Evolutionary conservation across 2,888 invertebrate species (phyloP), one percentile per base, ranked within the genome.

Genomic region (Aromia moschata): DNA sequence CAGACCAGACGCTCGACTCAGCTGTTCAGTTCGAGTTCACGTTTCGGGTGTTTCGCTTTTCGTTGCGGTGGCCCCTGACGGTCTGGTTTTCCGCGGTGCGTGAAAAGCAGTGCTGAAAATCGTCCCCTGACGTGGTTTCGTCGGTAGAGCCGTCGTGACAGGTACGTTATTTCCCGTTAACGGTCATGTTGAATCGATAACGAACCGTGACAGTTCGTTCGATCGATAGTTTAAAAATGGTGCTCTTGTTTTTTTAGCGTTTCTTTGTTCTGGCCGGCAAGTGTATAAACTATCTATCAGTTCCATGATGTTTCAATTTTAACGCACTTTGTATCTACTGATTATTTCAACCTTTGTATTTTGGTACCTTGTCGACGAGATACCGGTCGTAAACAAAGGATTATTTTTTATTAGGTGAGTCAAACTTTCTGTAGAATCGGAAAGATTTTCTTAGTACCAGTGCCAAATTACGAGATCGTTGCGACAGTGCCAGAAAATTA

Each of bases 231-330:
- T 16, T 10, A 25, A 18, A 25, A 5, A 18, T 20, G n/a, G 25
- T 43, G 20, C 43, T 20, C 20, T 17, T 20, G 43, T 43, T 43
- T 25, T 12, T 12, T 7, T 5, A 10, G 16, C 4, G 12, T 17
- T 16, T 25, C 43, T 43, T 43, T 43, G 43, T 43, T 43, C 25
- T 25, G 14, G 14, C 20, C 43, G 43, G 25, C 43, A 7, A 25
- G 2, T 43, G 18, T 43, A 43, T 43, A 16, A 40, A n/a, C n/a
- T n/a, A n/a, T n/a, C n/a, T 25, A 25, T 25, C 25, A 25, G 25
- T 7, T 5, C 4, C 25, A 25, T 25, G 3, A 25, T 25, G 3
- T 5, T 25, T 25, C 4, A n/a, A n/a, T n/a, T 25, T 25, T 25
- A 25, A 25, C 18, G 43, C 12, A 43, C 43, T 43, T 43, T 43